These are phyloP conservation scores for Nowickia ferox DNA, from an alignment of 2,888 invertebrate species.

Conservation along the genomic window DNA sequence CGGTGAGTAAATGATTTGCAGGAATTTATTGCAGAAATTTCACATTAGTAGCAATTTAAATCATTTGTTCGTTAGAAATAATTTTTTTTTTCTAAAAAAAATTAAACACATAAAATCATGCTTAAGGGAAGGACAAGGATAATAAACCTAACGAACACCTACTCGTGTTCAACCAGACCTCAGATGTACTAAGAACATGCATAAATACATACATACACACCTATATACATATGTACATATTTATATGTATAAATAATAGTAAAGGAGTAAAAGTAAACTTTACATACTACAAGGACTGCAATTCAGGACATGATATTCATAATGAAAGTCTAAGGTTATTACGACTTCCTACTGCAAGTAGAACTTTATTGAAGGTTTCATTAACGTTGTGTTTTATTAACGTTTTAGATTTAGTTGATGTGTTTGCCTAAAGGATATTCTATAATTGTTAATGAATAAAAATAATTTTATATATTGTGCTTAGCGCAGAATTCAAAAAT, in stretches of 20 bases:
- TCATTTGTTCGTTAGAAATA: constrained; percentile 24
- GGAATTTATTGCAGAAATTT: constrained; percentile 80
- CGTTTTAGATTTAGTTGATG: constrained; percentile 13
- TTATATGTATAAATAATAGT: background rate
- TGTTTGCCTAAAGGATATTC: background rate
- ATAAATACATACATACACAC: too few species aligned
- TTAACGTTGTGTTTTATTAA: constrained; percentile 46
- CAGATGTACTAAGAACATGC: too few species aligned
- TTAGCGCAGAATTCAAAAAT: background rate
- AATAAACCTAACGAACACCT: constrained; percentile 19
- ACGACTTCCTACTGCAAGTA: constrained; percentile 11
- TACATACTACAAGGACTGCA: constrained; percentile 1
- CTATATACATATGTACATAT: too few species aligned
- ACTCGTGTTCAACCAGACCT: background rate
- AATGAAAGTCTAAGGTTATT: constrained; percentile 27
- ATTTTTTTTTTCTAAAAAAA: background rate
- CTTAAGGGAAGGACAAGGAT: constrained; percentile 33
- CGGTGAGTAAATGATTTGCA: constrained; percentile 77
- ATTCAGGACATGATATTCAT: background rate
- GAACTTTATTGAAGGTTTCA: constrained; percentile 53
- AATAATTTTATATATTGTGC: background rate
- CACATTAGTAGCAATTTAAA: constrained; percentile 74
- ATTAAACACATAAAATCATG: constrained; percentile 31
- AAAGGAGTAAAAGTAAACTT: background rate
- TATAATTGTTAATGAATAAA: constrained; percentile 12